phyloP scores from a whole-genome alignment of 2,888 invertebrate species.

The Spilarctia lutea region DNA sequence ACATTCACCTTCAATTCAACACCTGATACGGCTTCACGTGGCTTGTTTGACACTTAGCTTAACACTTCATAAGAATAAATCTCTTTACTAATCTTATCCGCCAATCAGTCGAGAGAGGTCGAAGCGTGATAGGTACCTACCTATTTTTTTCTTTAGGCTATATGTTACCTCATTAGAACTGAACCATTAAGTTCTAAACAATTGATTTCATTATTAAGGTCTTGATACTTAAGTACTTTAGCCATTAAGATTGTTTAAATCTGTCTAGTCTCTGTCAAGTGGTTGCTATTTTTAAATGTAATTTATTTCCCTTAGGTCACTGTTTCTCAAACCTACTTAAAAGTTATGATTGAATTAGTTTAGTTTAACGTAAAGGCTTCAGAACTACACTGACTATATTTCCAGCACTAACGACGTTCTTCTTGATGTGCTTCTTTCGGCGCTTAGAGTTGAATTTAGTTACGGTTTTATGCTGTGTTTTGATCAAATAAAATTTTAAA shows the following conservation, averaged over 20 bases:
- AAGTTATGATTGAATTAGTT: neutral
- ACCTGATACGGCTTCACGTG: constrained; percentile 31
- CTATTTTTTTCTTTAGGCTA: constrained; percentile 31
- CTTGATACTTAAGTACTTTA: neutral
- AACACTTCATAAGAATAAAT: constrained; percentile 51
- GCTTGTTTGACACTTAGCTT: constrained; percentile 45
- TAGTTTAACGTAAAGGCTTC: neutral
- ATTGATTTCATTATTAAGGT: constrained; percentile 22
- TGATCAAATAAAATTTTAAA: neutral
- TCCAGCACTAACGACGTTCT: neutral
- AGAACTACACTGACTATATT: neutral
- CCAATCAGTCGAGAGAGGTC: constrained; percentile 50
- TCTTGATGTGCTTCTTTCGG: neutral
- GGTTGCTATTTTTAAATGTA: neutral
- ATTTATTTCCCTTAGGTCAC: neutral
- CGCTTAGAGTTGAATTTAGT: neutral
- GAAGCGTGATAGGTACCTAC: constrained; percentile 25
- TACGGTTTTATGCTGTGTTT: neutral
- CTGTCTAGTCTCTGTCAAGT: neutral
- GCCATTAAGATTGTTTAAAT: neutral
- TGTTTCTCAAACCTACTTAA: neutral
- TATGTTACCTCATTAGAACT: constrained; percentile 30
- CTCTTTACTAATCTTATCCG: constrained; percentile 32
- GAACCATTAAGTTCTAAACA: constrained; percentile 20
- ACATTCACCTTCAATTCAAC: constrained; percentile 20